Base-by-base conservation (phyloP, 2,797 vertebrate species). In the Otus scops region DNA sequence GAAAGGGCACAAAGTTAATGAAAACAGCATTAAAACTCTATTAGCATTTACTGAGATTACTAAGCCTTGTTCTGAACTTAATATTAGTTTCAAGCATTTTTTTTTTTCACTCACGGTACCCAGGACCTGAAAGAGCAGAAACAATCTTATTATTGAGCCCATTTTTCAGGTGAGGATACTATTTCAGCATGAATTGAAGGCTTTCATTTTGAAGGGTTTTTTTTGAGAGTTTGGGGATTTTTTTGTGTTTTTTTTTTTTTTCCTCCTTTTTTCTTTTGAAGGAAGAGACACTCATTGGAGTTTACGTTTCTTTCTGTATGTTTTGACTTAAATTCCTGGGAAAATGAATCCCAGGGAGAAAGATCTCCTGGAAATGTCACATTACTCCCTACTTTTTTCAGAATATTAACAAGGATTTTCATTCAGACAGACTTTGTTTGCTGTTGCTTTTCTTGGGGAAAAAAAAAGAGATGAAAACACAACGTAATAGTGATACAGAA, bases 1-100 rank as follows among this genome's bases (percentile, higher is more conserved):
- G 53, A 96, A 97, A 97, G 96, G 97, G 92, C 95, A 94, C 39
- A 12, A 82, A 97, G 94, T 97, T 98, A 98, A 98, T 98, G 95
- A 96, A 97, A 96, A 87, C 70, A 90, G 94, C 92, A 91, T 94
- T 97, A 97, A 96, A 96, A 86, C 67, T 92, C 79, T 36, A 89
- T 96, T 94, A 94, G 77, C 95, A 89, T 96, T 94, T 88, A 85
- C 79, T 73, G 92, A 96, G 94, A 95, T 95, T 96, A 85, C 56
- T 30, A 32, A 75, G 85, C 24, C 91, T 83, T 84, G 15, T 92
- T 93, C 94, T 73, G 53, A 76, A 83, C 78, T 93, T 97, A 85
- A 77, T 91, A 80, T 80, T 89, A 85, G 28, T 81, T 91, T 70
- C 75, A 48, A 48, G 23, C 22, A 2, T 7, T 18, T 6, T 12